Base-by-base conservation (phyloP, 2,113 vertebrate genomes). In the Galbula dea region DNA sequence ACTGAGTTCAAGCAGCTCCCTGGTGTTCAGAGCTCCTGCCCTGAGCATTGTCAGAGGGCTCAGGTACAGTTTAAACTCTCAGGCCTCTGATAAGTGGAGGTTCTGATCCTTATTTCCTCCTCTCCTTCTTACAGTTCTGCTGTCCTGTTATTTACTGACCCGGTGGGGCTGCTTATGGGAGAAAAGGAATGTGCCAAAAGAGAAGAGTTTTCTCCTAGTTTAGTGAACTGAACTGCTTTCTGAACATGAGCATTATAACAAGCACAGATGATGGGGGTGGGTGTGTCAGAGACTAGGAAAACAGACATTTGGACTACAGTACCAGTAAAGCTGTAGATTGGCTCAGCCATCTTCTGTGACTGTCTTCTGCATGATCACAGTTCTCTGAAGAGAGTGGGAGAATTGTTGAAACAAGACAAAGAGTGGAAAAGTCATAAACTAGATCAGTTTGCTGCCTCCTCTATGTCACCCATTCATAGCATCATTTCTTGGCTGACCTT, bases 81-180 rank as follows among this genome's bases (percentile, higher is more conserved):
- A 90, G 13, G n/a, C 37, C 30, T 10, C 2, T 0, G 0, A 5
- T 4, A 9, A 58, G 24, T 34, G n/a, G 29, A 79, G 39, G 3
- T 58, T 20, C 11, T 0, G 8, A 57, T 87, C 52, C 24, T 84
- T 61, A 52, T 3, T 43, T 14, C 7, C 24, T 81, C 55, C 46
- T 75, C 45, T 65, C 27, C 46, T 52, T n/a, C 45, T 55, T 58
- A 61, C n/a, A 59, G 73, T 37, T 59, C 65, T 43, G n/a, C 57
- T n/a, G 45, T 65, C 10, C 46, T 82, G 48, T 49, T 17, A 16
- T 45, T 82, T 12, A 12, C 27, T 73, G 82, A 26, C 24, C 6
- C 45, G 3, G 16, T 11, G 21, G 4, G 49, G 30, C 37, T 83
- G 65, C n/a, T 57, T 61, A 32, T 72, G 71, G 14, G 51, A 76